Evolutionary conservation across 2,888 invertebrate genomes (phyloP).

Genomic region (Limenitis camilla): DNA sequence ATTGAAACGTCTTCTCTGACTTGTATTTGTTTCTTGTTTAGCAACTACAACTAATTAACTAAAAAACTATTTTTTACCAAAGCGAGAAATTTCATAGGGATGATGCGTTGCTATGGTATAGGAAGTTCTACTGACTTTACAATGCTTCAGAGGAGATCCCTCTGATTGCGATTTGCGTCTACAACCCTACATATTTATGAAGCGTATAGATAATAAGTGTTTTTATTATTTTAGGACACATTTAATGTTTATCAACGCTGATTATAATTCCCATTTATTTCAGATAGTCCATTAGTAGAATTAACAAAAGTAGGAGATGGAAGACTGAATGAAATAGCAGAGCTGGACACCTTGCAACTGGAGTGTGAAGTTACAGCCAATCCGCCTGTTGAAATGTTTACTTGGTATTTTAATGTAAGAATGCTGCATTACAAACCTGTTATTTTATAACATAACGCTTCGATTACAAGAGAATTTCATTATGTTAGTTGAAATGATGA

Average conservation of each 20-base stretch:
- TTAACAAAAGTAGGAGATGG: conserved; percentile 49
- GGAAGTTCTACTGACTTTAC: no score
- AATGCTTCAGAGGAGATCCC: no score
- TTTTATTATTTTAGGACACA: no score
- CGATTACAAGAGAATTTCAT: not conserved
- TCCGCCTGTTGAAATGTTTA: conserved; percentile 55
- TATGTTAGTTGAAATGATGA: not conserved
- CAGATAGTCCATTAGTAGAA: conserved; percentile 67
- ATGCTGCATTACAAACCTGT: not conserved
- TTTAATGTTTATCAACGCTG: not conserved
- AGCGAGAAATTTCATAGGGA: conserved; percentile 63
- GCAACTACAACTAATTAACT: no score
- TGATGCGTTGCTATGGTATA: no score
- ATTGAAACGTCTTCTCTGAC: no score
- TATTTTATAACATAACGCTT: conserved; percentile 24
- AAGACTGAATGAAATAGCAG: conserved; percentile 50
- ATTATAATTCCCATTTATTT: conserved; percentile 22
- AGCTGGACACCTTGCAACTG: conserved; percentile 56
- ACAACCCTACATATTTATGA: no score
- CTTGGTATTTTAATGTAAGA: conserved; percentile 67
- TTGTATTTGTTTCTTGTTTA: no score
- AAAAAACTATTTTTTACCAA: no score
- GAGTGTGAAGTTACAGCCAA: conserved; percentile 63
- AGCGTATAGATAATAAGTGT: no score
- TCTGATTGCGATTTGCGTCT: no score